Base-by-base conservation (phyloP, 1,140 invertebrate genomes). In the Notospermus geniculatus region DNA sequence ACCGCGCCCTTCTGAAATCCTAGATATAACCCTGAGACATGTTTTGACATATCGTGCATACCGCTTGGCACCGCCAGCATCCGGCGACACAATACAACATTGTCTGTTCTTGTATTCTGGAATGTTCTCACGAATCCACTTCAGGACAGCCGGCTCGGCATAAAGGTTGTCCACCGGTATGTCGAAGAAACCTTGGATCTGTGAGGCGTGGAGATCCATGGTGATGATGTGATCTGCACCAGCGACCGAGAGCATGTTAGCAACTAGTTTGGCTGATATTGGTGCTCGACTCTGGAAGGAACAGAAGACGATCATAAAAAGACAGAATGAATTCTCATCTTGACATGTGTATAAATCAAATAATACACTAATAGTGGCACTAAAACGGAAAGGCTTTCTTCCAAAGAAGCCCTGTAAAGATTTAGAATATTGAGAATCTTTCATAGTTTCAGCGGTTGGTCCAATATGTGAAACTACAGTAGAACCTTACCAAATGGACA, bases 171-270 rank as follows among this genome's bases (percentile, higher is more conserved):
- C 97, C 1, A 99, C 97, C 53, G 97, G 97, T 78, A 99, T 99
- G 82, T 99, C 96, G 80, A 99, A 99, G 83, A 99, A 99, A 36
- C 97, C 96, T 85, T 97, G 97, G 76, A 99, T 99, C 85, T 99
- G 97, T 65, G 95, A 97, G 25, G 97, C 94, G 82, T 99, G 97
- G 29, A 99, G 85, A 81, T 99, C 97, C 91, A 99, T 98, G 17
- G 97, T 99, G 71, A 99, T 98, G 62, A 99, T 98, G 73, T 98
- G 97, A 83, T 99, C 95, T 4, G 96, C 95, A 29, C 96, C 97
- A 67, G 97, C 91, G 15, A 97, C 95, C 54, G 94, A 96, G 65
- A 99, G 84, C 90, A 99, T 97, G 78, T 99, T 99, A 4, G 97
- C 96, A 7, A 99, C 92, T 59, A 99, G 83, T 82, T 99, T 99